Evolutionary conservation across 2,113 vertebrate species (phyloP).

Genomic region (Gallinago paraguaiae): DNA sequence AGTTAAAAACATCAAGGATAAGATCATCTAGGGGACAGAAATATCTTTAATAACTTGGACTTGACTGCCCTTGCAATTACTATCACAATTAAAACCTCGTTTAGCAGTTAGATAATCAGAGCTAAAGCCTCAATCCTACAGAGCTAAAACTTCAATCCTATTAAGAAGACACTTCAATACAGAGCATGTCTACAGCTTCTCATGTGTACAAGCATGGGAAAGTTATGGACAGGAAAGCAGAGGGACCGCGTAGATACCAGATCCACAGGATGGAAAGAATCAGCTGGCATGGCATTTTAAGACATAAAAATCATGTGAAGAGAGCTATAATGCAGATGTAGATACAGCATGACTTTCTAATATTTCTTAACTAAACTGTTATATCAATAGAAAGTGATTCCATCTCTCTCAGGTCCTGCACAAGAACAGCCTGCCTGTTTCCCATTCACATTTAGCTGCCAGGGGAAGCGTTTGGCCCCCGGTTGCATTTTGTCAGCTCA

Average conservation of each 20-base stretch:
- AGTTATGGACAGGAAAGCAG: neutral
- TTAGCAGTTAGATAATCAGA: slow-evolving; percentile 46
- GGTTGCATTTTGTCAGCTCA: neutral
- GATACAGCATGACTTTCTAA: neutral
- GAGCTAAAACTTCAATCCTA: slow-evolving; percentile 46
- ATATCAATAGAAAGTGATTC: neutral
- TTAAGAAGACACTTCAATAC: slow-evolving; percentile 34
- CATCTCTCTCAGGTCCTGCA: neutral
- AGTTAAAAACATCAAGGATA: neutral
- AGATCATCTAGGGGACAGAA: neutral
- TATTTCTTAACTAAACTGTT: neutral
- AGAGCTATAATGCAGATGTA: neutral
- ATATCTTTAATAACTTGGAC: neutral
- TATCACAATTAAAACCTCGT: slow-evolving; percentile 35
- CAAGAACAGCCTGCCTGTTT: neutral
- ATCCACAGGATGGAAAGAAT: neutral
- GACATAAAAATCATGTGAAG: neutral
- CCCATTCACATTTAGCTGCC: neutral
- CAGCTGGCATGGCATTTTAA: neutral
- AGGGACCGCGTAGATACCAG: neutral
- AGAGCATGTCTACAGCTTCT: neutral
- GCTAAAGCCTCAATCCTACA: slow-evolving; percentile 40
- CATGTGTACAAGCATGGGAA: neutral
- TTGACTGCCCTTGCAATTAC: slow-evolving; percentile 6
- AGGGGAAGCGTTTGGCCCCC: neutral